Conservation (phyloP, 2,113 vertebrate genomes). For the Megatriorchis doriae region DNA sequence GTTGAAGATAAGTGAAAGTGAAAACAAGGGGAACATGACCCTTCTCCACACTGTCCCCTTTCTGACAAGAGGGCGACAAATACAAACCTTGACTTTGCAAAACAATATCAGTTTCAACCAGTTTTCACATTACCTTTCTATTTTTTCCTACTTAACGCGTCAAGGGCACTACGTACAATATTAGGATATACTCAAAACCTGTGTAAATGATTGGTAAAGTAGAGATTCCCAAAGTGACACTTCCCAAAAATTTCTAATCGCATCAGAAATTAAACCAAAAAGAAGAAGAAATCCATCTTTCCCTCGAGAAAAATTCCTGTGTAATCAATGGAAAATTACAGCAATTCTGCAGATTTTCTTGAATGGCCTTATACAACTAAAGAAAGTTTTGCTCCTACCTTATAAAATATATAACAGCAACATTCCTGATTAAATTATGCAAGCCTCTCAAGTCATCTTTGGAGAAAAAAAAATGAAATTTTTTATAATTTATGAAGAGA, state of each 20-base stretch:
- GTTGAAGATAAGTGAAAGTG: accelerated
- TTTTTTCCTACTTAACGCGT: accelerated
- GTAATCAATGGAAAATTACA: not conserved
- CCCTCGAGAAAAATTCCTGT: not conserved
- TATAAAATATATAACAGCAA: not conserved
- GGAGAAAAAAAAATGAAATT: not conserved
- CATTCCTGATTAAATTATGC: not conserved
- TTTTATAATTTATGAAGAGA: not conserved
- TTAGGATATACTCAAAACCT: not conserved
- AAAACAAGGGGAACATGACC: not conserved
- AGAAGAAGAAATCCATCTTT: not conserved
- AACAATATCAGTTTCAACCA: not conserved
- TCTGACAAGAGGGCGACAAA: not conserved
- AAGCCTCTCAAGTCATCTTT: not conserved
- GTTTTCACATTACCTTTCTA: not conserved
- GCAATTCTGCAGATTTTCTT: not conserved
- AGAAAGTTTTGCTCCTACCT: not conserved
- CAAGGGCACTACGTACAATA: not conserved
- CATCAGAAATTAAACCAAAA: not conserved
- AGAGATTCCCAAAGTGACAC: not conserved
- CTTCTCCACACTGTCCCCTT: not conserved
- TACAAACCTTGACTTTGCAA: not conserved
- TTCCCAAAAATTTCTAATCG: not conserved
- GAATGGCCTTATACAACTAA: not conserved
- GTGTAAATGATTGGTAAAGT: not conserved